Conservation (phyloP, 2,888 invertebrate species). For the Calameuta pallipes region DNA sequence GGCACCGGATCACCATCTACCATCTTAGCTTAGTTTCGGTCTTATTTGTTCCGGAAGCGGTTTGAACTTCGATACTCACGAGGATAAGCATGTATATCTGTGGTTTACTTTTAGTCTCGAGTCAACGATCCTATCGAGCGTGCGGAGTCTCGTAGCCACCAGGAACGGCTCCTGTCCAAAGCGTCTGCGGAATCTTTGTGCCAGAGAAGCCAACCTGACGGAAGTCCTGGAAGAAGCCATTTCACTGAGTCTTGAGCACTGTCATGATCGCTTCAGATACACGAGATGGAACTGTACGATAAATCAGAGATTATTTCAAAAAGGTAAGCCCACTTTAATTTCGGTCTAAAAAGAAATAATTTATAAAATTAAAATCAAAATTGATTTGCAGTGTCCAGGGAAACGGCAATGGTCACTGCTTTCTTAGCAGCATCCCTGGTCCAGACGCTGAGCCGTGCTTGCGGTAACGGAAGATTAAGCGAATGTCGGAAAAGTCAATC, state of each 20-base stretch:
- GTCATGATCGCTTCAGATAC: constrained; percentile 75
- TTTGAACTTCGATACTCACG: background rate
- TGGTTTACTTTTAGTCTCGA: background rate
- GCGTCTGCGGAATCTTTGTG: constrained; percentile 69
- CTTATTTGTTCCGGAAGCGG: background rate
- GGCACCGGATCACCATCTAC: background rate
- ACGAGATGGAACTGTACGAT: constrained; percentile 80
- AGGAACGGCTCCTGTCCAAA: constrained; percentile 12
- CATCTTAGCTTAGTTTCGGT: background rate
- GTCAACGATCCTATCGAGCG: constrained; percentile 8
- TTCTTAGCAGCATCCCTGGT: constrained; percentile 79
- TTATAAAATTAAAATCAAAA: background rate
- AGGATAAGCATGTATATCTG: background rate
- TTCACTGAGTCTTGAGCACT: constrained; percentile 72
- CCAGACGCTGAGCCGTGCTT: constrained; percentile 77
- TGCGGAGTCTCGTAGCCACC: background rate
- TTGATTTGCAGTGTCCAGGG: constrained; percentile 70
- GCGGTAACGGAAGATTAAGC: constrained; percentile 75
- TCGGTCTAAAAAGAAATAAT: background rate
- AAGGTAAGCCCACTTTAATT: constrained; percentile 43
- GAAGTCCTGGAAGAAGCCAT: constrained; percentile 71
- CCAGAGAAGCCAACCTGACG: constrained; percentile 70
- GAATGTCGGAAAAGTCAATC: constrained; percentile 58
- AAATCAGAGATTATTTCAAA: constrained; percentile 69
- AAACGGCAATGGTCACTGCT: constrained; percentile 80